Evolutionary conservation across 2,888 invertebrate genomes (phyloP), one percentile per base, ranked within the genome.

Genomic region (Gonocerus acuteangulatus): DNA sequence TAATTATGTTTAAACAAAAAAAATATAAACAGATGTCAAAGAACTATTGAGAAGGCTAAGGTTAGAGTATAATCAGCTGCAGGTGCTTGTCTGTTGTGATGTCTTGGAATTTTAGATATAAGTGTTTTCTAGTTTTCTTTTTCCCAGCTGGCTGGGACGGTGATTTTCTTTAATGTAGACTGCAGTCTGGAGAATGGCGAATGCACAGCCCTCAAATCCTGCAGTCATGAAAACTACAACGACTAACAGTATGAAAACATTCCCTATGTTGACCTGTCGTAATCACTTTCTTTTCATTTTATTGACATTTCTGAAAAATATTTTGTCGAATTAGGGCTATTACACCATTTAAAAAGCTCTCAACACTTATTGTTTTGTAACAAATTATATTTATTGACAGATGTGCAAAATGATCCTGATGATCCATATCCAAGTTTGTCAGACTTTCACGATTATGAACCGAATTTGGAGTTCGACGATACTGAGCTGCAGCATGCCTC

Each of bases 391-490:
- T 36, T 3, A 22, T 54, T 42, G 54, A 9, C 39, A 60, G 52
- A 21, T 56, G 48, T 62, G 16, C 61, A 62, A 47, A 68, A 66
- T 48, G 79, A 79, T 68, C 76, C 78, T 62, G 89, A 91, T 66
- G 92, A 91, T 71, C 81, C 85, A 7, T 85, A 87, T 73, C 89
- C 90, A 56, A 93, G 93, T 75, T 79, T 93, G 63, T 92, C 92
- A 32, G 93, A 92, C 76, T 86, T 85, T 73, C 91, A 92, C 73
- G 94, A 94, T 76, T 90, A 93, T 74, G 95, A 96, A 74, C 95
- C 95, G 13, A 89, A 92, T 76, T 79, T 95, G 73, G 95, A 95
- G 75, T 95, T 95, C 78, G 95, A 96, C 78, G 95, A 95, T 75
- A 89, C 92, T 13, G 95, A 95, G 77, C 76, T 92, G 62, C 83